Evolutionary conservation across 2,888 invertebrate genomes (phyloP), one percentile per base, ranked within the genome.

Genomic region (Drosophila cognata): DNA sequence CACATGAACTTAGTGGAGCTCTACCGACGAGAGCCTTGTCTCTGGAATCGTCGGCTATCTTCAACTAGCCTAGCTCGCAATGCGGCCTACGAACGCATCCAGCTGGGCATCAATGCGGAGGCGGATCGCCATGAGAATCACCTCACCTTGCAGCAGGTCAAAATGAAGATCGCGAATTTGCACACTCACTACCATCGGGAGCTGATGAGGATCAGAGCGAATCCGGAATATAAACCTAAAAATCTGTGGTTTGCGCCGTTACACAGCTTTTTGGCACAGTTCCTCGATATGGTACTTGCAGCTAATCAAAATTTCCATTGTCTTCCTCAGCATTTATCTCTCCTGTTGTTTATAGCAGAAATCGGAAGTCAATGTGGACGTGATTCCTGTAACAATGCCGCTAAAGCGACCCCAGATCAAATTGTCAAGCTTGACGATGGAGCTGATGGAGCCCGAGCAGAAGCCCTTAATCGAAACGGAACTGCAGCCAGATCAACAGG

Each of bases 101-200:
- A 88, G 59, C 7, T 31, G 3, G 90, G 87, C 41, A 79, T 84
- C 7, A 87, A 90, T 52, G 48, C 56, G 2, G 63, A 70, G 11
- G 58, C 56, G 1, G 56, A 71, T 0, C 16, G 58, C 0, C 41
- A 48, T 3, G 91, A 84, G 35, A 50, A 21, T 1, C 25, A 25
- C 7, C 29, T 90, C 0, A 75, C 74, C 1, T 41, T 84, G 36
- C 60, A 65, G 36, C 75, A 67, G 2, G 81, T 84, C 0, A 89
- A 89, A 51, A 84, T 59, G 31, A 90, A 84, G 67, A 84, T 84
- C 29, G 74, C 75, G 51, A 89, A 89, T 16, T 41, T 90, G 35
- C 84, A 90, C 6, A 63, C 71, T 6, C 51, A 60, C 1, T 84
- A 84, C 18, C 71, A 84, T 29, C 81, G 74, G 81, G 89, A 84